Percentiles rank a stretch among this genome's conserved stretches.
Evolutionary conservation across 1,140 invertebrate genomes (phyloP).

Genomic region (Neotoxoptera formosana): DNA sequence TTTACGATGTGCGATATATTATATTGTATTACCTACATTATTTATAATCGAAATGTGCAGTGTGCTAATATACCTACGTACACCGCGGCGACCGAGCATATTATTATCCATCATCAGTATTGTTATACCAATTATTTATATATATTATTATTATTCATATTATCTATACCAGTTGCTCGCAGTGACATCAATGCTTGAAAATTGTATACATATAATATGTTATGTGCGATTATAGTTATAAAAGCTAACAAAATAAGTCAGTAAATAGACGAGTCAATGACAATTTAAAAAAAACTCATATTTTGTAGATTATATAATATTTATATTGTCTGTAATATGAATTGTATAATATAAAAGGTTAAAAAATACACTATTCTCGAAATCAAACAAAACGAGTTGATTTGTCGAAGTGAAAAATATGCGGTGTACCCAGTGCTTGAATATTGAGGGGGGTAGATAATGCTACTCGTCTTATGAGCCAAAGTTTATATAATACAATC

Average conservation of each 20-base stretch:
- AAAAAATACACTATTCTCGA: background rate
- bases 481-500: too few species aligned
- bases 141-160: too few species aligned
- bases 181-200: background rate
- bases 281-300: background rate
- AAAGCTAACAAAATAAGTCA: background rate
- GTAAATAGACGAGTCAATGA: background rate
- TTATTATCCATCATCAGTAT: background rate
- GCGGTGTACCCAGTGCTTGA: too few species aligned
- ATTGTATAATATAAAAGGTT: background rate
- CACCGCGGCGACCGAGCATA: too few species aligned
- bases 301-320: background rate
- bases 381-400: background rate
- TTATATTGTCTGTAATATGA: background rate
- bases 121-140: background rate
- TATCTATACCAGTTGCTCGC: background rate
- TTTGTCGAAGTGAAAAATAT: background rate
- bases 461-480: too few species aligned
- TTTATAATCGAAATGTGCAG: background rate
- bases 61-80: background rate
- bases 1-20: too few species aligned
- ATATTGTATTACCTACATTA: background rate
- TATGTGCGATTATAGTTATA: too few species aligned
- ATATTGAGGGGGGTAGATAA: too few species aligned
- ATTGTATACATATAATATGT: too few species aligned